These are phyloP conservation scores for Hozukius guyotensis DNA, from an alignment of 2,797 vertebrate species.

Conservation along the genomic window DNA sequence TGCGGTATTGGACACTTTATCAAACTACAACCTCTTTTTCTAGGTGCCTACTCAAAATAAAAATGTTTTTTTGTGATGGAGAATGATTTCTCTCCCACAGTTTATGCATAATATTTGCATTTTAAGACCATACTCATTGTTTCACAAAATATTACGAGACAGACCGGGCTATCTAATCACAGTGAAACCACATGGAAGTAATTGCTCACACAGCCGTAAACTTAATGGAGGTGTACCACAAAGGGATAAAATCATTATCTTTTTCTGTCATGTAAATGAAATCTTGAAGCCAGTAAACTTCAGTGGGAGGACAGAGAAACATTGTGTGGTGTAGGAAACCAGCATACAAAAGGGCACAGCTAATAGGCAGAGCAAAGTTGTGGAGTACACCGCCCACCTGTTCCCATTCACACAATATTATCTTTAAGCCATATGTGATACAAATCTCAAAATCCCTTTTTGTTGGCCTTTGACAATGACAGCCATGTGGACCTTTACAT, in stretches of 20 bases:
- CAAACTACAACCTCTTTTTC: not conserved
- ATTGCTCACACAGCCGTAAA: conserved; percentile 50
- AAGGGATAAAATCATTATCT: conserved; percentile 11
- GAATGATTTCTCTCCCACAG: conserved; percentile 12
- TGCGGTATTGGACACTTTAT: not conserved
- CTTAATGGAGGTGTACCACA: conserved; percentile 21
- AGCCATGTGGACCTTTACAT: not conserved
- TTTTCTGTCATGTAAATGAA: conserved; percentile 21
- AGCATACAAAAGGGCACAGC: conserved; percentile 1
- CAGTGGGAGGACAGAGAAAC: conserved; percentile 41
- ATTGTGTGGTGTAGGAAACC: conserved; percentile 4
- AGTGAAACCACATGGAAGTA: conserved; percentile 33
- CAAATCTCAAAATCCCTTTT: conserved; percentile 3
- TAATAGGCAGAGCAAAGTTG: conserved; percentile 38
- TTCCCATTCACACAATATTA: conserved; percentile 8
- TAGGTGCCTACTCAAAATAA: not conserved
- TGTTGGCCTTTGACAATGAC: not conserved
- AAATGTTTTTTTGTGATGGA: not conserved
- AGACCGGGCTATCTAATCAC: conserved; percentile 32
- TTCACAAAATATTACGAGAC: conserved; percentile 36
- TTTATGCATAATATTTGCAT: conserved; percentile 50
- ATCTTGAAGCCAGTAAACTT: conserved; percentile 18
- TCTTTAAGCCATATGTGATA: conserved; percentile 13
- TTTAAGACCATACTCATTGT: conserved; percentile 14
- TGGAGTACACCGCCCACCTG: conserved; percentile 28